A percentile compares a stretch with the other conserved stretches of the same genome.
phyloP scores from a whole-genome alignment of 1,140 invertebrate genomes.

The Mercenaria mercenaria region DNA sequence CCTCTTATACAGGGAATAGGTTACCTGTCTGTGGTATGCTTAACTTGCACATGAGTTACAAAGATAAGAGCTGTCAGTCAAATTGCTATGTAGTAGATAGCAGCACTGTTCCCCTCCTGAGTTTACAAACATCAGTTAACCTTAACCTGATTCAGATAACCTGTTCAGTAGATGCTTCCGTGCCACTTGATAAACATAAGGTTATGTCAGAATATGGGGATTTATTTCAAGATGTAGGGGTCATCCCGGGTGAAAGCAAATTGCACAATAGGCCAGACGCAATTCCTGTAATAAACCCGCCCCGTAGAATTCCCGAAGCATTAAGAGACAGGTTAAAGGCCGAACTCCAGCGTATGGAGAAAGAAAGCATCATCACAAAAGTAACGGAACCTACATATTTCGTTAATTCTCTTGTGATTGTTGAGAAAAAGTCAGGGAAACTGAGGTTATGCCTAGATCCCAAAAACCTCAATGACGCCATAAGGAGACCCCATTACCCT shows the following conservation, averaged over 20 bases:
- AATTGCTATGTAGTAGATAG: neutral
- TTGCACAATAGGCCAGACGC: neutral
- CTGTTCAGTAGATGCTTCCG: neutral
- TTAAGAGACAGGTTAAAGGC: neutral
- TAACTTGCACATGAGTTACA: neutral
- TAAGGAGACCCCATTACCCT: neutral
- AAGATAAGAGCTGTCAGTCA: neutral
- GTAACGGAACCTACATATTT: constrained; percentile 54
- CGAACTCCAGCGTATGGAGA: neutral
- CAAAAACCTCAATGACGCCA: neutral
- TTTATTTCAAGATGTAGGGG: neutral
- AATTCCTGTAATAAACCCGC: neutral
- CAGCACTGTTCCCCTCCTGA: neutral
- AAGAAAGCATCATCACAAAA: constrained; percentile 42
- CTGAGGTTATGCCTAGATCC: constrained; percentile 25
- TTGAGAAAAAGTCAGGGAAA: constrained; percentile 5
- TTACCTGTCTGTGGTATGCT: constrained; percentile 3
- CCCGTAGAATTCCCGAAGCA: neutral
- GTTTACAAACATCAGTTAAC: constrained; percentile 1
- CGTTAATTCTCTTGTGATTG: constrained; percentile 65
- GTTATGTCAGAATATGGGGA: neutral
- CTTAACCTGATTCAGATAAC: neutral
- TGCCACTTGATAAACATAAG: neutral
- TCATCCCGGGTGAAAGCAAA: neutral
- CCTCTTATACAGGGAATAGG: neutral